Base-by-base conservation (phyloP, 2,797 vertebrate genomes). In the Trematomus bernacchii region DNA sequence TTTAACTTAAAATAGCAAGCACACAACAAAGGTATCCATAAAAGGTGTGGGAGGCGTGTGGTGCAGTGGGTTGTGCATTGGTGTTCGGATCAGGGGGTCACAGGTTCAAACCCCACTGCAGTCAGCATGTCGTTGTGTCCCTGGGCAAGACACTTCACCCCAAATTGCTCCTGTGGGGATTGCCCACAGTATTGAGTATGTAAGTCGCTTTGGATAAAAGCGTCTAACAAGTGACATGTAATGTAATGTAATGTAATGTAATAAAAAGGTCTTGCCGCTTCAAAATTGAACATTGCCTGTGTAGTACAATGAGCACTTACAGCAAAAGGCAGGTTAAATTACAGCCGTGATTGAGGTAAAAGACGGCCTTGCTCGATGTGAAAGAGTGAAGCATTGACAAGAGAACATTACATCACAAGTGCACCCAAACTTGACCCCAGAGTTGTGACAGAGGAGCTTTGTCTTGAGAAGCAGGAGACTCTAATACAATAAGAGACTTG, bases 381-480 rank as follows among this genome's bases (percentile, higher is more conserved):
- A 51, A 48, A 37, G 44, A 42, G 30, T 14, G 8, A 15, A 23
- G 30, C 42, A 51, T 53, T 60, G 21, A 77, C 33, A 63, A 57
- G 59, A 50, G 27, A 80, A 83, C 19, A 84, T 80, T 60, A 55
- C 63, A 77, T 76, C 62, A 77, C 30, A 79, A 81, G 27, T 64
- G 37, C 27, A 72, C 59, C 73, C 62, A 82, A 79, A 77, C 61
- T 66, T 80, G 77, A 86, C 73, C 81, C 48, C 16, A 3, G 61
- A 55, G 66, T 62, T 44, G 60, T 77, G 74, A 86, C 76, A 87
- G 65, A 87, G 10, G 55, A 55, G 72, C 80, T 84, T 79, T 85
- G 85, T 91, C 50, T 81, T 21, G 14, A 55, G 47, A 71, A 63
- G 67, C 72, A 74, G 57, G 51, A 37, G 73, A 74, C 48, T 76